A percentile compares a stretch with the other conserved stretches of the same genome.
Evolutionary conservation across 2,888 invertebrate species (phyloP).

Genomic region (Diachrysia chrysitis): DNA sequence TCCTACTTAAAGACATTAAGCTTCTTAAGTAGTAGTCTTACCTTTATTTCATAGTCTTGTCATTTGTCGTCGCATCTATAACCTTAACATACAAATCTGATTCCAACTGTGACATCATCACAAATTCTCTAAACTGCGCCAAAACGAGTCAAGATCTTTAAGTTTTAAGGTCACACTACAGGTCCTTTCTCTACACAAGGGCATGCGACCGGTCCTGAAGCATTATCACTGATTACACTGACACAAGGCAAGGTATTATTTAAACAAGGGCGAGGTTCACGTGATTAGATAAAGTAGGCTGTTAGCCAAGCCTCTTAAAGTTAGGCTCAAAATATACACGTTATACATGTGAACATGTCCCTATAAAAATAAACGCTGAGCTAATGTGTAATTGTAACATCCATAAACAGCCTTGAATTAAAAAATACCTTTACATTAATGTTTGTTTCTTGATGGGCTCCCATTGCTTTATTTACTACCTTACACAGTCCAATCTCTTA

Average conservation of each 20-base stretch:
- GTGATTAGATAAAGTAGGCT: conserved; percentile 9
- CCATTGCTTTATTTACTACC: no score
- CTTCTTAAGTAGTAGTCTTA: no score
- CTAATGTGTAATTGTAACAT: background rate
- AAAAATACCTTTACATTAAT: no score
- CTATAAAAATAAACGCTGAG: background rate
- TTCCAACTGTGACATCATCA: background rate
- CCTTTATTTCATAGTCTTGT: no score
- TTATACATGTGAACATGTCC: no score
- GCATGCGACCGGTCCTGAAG: conserved; percentile 33
- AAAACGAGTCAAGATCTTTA: conserved; percentile 26
- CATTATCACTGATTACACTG: conserved; percentile 48
- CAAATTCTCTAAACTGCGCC: background rate
- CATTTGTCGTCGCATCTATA: background rate
- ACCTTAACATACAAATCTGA: conserved; percentile 3
- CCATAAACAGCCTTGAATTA: no score
- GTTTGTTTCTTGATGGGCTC: no score
- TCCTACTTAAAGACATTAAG: no score
- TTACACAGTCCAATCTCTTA: background rate
- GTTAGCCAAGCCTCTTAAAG: background rate
- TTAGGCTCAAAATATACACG: no score
- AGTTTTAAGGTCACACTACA: conserved; percentile 35
- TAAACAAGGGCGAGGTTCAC: conserved; percentile 41
- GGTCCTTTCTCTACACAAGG: conserved; percentile 52
- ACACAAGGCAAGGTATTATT: conserved; percentile 43